Base-by-base conservation (phyloP, 1,140 invertebrate genomes). In the Bombus haemorrhoidalis region DNA sequence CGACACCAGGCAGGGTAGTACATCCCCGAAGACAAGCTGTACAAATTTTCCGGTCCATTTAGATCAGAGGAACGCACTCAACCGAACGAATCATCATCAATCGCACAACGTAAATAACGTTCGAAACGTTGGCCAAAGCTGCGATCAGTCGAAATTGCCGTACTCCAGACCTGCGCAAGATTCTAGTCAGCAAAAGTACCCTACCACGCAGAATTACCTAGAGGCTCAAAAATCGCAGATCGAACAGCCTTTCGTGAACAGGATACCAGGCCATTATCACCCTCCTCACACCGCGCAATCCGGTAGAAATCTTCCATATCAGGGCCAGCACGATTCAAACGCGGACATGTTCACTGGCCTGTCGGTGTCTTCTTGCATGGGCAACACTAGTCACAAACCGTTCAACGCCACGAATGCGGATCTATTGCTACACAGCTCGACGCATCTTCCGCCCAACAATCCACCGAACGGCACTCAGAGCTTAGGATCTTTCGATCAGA, bases 11-110 rank as follows among this genome's bases (percentile, higher is more conserved):
- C 93, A 93, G 53, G 84, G 89, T 18, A 91, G 87, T n/a, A 78
- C 87, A 8, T 94, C 94, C 41, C 93, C 94, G 3, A 91, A 93
- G 76, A 74, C 87, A 34, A 85, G 75, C 12, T 93, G 91, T 68
- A 84, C 90, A 64, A 92, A 90, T 74, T 83, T 91, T 37, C 81
- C 89, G 41, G 41, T 86, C 32, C 78, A 91, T 82, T 43, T 90
- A n/a, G 91, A 94, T 32, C 93, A 93, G 59, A 87, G 87, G 73
- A 91, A 87, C 81, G 34, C 64, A 8, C 85, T 89, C 25, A 71
- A 88, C 37, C 86, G 92, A 22, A 90, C 85, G 47, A 93, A 91
- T 86, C 92, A 91, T 15, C 74, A 59, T 76, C 74, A 57, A 28
- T 86, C 89, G 22, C 91, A 91, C 9, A 66, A 57, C 15, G 71